Evolutionary conservation across 2,113 vertebrate genomes (phyloP).

Genomic region (Nothoprocta pentlandii): DNA sequence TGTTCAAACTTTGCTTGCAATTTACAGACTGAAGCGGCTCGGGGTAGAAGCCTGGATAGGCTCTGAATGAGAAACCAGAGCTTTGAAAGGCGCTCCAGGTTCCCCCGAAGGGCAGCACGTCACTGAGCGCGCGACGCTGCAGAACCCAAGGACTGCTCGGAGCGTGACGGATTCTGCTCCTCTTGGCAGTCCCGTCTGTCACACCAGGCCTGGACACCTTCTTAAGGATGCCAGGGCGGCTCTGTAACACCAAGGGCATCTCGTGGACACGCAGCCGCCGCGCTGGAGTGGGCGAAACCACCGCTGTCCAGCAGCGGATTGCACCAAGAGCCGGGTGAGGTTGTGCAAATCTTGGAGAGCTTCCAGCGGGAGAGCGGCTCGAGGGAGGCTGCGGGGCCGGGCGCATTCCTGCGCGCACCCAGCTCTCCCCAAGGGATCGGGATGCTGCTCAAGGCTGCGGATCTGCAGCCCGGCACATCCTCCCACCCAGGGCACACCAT

Average conservation of each 20-base stretch:
- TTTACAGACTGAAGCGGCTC: background rate
- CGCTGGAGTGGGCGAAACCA: rapidly evolving
- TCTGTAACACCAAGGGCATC: background rate
- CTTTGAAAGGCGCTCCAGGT: background rate
- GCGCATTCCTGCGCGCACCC: rapidly evolving
- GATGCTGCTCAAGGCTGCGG: background rate
- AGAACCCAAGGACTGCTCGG: background rate
- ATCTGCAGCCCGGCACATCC: background rate
- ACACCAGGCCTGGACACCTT: background rate
- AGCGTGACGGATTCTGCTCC: background rate
- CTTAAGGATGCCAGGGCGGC: constrained; percentile 16
- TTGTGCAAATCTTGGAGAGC: background rate
- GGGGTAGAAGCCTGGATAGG: rapidly evolving
- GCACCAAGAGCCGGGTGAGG: background rate
- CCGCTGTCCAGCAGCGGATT: background rate
- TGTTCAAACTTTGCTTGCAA: background rate
- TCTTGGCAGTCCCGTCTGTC: background rate
- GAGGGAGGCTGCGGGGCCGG: rapidly evolving
- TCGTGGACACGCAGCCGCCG: background rate
- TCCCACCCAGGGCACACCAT: rapidly evolving
- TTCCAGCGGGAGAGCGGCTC: background rate
- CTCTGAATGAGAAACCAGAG: background rate
- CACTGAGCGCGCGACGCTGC: background rate
- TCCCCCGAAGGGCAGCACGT: background rate
- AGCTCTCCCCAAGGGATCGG: rapidly evolving